Base-by-base conservation (phyloP, 2,113 vertebrate genomes). In the Corythaeola cristata region DNA sequence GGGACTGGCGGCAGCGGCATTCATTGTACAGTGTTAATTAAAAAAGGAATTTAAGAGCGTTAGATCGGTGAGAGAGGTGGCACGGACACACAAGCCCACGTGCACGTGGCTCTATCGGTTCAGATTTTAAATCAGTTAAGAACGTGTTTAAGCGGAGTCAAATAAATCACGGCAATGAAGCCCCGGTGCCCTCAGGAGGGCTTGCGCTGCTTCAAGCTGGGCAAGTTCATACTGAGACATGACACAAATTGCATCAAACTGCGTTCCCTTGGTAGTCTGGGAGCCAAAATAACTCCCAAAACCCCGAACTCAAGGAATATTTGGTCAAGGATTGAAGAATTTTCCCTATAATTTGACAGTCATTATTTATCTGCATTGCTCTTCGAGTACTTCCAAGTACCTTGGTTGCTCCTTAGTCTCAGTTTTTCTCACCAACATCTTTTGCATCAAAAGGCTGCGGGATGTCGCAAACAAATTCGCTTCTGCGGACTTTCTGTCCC, bases 71-170 rank as follows among this genome's bases (percentile, higher is more conserved):
- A 56, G 66, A 71, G 60, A 73, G n/a, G 83, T 35, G 26, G 49
- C 22, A 35, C 0, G 1, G 71, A 67, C 39, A 39, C 44, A 9
- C 14, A 47, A 28, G 12, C 11, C 50, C 18, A 18, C 0, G 2
- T 28, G 28, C 12, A 12, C 1, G 2, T 0, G 1, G 45, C 26
- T 90, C 13, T 7, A 4, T 18, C 1, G 1, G 21, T 19, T 39
- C 8, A 44, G 23, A 17, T 50, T 83, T 81, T 39, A n/a, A 5
- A 26, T 35, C 6, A 2, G 27, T 53, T 16, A n/a, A 35, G 52
- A 45, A n/a, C 37, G 12, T 1, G 11, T 90, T 60, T 12, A 45
- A 47, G 41, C 6, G 0, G 50, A 53, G 32, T 12, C 82, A 55
- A 32, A 59, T 22, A 37, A 69, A n/a, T 22, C 83, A 59, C n/a